Evolutionary conservation across 2,888 invertebrate genomes (phyloP), one percentile per base, ranked within the genome.

Genomic region (Nemoura dubitans): DNA sequence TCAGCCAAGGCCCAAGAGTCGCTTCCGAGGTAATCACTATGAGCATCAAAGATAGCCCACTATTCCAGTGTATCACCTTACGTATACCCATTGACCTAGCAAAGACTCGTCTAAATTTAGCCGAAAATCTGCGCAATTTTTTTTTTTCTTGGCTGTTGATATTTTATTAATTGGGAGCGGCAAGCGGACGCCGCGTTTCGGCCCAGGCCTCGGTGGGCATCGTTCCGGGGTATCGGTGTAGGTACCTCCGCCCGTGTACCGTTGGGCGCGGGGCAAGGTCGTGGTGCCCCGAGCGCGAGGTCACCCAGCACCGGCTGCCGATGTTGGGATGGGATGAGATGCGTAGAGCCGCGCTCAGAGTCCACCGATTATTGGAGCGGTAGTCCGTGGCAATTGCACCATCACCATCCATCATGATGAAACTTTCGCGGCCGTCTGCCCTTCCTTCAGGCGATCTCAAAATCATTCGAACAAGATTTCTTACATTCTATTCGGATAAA

Each of bases 371-470:
- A 59, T 59, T 59, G 59, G 59, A 59, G 59, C 59, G 59, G 59
- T 59, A 59, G 59, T 59, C 59, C 59, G 78, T 26, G 78, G 78
- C 83, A n/a, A n/a, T 43, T 36, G 36, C 42, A 42, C 83, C 36
- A 42, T 83, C 83, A 42, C 25, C 83, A 83, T 83, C 21, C 81
- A 81, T 42, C 83, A 83, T 42, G 83, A 21, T 10, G 83, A 6
- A 83, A 83, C 42, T 83, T 83, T 83, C 83, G 42, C 30, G 42
- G 83, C 43, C 83, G 30, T 83, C 83, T 83, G 83, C 83, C 83
- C 83, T n/a, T 36, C 36, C 83, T 26, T 42, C 21, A 3, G 78
- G 78, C 78, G 10, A 78, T 27, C 27, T 27, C 27, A 78, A 78
- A 28, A 78, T 26, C 28, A 28, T 26, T 59, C 59, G 14, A 59